Evolutionary conservation across 2,888 invertebrate species (phyloP), one percentile per base, ranked within the genome.

Genomic region (Drosophila ustulata): DNA sequence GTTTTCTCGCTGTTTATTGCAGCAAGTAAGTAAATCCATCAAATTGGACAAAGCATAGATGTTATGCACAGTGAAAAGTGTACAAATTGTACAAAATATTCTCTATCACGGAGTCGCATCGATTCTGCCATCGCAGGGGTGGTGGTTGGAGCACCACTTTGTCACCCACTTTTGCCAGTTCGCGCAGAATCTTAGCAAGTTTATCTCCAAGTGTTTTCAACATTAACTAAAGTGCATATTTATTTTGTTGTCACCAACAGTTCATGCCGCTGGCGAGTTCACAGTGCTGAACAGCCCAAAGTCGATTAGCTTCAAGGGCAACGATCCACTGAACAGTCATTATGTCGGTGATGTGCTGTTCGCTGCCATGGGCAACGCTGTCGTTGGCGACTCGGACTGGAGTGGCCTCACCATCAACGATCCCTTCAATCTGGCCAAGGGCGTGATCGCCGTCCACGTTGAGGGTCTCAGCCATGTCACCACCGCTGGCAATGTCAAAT

Each of bases 381-480:
- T 95, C n/a, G 94, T 95, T 90, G 94, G 95, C 94, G 94, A 94
- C 83, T 94, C 94, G 11, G 93, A 94, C 76, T 97, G 96, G 96
- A 92, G 93, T 78, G 96, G 96, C 11, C 91, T 97, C 75, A 93
- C 93, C 61, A 94, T 97, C 43, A 92, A 91, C 4, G 94, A 96
- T 92, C 96, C 96, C 1, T 97, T 97, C 82, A 93, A 94, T 67
- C 93, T 95, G 51, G 95, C 96, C n/a, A 95, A 96, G 91, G 95
- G 95, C 37, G 93, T 95, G 2, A 95, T 96, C 13, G 94, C 94
- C 41, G 93, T 97, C 9, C 94, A 94, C 51, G 93, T 97, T 50
- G 95, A 96, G 92, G 97, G 96, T 39, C 93, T 96, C 2, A 82
- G 93, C 92, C 91, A 93, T 91, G 78, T 91, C 4, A 74, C 82